A percentile compares a stretch with the other conserved stretches of the same genome.
These are phyloP conservation scores for Macropus fuliginosus DNA, from an alignment of 2,797 vertebrate genomes.

Conservation along the genomic window DNA sequence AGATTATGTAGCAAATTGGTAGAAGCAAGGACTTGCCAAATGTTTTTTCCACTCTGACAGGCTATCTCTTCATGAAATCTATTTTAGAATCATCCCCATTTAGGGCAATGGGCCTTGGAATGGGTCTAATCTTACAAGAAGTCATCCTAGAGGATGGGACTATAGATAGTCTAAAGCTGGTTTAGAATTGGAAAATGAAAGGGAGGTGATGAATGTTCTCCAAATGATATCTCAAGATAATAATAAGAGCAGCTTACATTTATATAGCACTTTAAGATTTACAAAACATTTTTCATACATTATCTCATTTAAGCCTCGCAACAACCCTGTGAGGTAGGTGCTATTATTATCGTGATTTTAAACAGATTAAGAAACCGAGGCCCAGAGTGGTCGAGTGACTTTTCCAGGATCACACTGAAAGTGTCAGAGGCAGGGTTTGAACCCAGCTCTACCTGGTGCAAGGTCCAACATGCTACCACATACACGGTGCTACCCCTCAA, in stretches of 20 bases:
- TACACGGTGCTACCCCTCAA: neutral
- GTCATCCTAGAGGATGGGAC: neutral
- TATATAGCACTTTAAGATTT: neutral
- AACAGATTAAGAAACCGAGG: neutral
- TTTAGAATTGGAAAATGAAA: neutral
- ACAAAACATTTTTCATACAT: neutral
- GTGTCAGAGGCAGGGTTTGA: neutral
- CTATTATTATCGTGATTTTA: neutral
- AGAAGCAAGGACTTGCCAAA: neutral
- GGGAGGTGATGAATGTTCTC: neutral
- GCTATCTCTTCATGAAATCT: neutral
- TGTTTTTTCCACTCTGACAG: neutral
- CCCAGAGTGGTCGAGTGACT: neutral
- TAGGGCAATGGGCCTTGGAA: neutral
- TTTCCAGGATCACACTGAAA: neutral
- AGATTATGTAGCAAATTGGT: neutral
- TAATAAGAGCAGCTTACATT: neutral
- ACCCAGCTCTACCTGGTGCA: neutral
- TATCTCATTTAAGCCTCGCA: neutral
- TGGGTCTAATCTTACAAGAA: neutral
- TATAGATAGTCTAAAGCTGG: neutral
- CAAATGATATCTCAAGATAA: neutral
- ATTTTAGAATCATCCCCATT: neutral
- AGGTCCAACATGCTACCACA: conserved; percentile 3
- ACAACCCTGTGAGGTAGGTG: neutral